Base-by-base conservation (phyloP, 2,888 invertebrate genomes). In the Congeria kusceri region DNA sequence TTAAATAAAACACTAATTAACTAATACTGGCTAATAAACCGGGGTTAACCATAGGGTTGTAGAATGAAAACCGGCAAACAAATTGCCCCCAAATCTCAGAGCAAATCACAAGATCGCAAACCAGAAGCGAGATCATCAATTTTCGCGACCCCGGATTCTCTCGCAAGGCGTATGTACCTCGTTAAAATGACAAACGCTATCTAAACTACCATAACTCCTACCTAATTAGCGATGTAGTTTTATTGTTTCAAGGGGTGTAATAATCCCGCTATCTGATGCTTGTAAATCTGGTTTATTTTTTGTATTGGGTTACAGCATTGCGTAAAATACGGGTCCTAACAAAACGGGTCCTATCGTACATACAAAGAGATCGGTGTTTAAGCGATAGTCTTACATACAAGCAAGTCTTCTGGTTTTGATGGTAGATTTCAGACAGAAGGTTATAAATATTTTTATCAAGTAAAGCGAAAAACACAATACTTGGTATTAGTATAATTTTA, bases 171-270 rank as follows among this genome's bases (percentile, higher is more conserved):
- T 67, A 32, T 72, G 66, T 28, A 61, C 49, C 71, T 71, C 72
- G 67, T 67, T 67, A 67, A 68, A 39, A 57, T 72, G 77, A 71
- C 77, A 47, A 39, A 18, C 27, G 20, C 57, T 77, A 72, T 72
- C 72, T 67, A 47, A 72, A 72, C 67, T 67, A 32, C 61, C 65
- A 73, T 77, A 70, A 80, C 62, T 80, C 57, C 29, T 65, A 20
- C 27, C 73, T 80, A 73, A 80, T 80, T 80, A 80, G 71, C 49
- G 27, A 29, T 58, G 58, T 46, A 67, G 58, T 62, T 72, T 66
- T 72, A 72, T 57, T 67, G 72, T 77, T 77, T 63, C 77, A 73
- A 72, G 77, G 64, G 62, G 44, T 75, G 76, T 80, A 68, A 76
- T 65, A 70, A 29, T 27, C 32, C 25, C 27, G 57, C 39, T 76